phyloP scores from a whole-genome alignment of 35 echinoderm and acorn worm genomes.

The Heliocidaris erythrogramma region DNA sequence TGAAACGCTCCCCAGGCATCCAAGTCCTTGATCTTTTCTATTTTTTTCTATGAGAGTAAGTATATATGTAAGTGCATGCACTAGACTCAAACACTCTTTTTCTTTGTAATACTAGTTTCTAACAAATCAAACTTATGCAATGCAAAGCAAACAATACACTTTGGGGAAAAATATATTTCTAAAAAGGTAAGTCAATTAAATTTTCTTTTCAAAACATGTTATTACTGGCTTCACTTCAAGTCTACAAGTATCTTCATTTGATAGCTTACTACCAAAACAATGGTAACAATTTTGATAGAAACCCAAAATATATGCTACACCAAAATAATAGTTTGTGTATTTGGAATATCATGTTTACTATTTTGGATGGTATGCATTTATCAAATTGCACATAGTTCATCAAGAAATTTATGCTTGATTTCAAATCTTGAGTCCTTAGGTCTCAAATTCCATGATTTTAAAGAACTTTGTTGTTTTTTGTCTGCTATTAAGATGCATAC shows the following conservation, averaged over 20 bases:
- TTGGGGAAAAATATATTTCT: neutral
- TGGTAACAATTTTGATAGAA: neutral
- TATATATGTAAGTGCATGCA: neutral
- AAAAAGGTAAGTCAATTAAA: neutral
- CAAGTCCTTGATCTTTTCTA: neutral
- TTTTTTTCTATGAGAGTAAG: neutral
- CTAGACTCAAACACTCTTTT: neutral
- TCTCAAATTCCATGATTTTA: too few relatives aligned
- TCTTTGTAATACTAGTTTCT: neutral
- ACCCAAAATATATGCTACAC: neutral
- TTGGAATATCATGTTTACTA: neutral
- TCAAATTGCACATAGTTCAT: too few relatives aligned
- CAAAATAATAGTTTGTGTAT: too few relatives aligned
- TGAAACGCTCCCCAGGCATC: too few relatives aligned
- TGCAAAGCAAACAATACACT: neutral
- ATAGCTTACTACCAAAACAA: too few relatives aligned
- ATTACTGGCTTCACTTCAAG: neutral
- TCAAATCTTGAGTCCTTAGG: too few relatives aligned
- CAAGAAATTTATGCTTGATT: too few relatives aligned
- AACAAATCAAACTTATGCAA: neutral
- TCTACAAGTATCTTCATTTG: neutral
- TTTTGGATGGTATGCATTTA: too few relatives aligned
- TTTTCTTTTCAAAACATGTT: neutral
- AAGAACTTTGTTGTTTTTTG: neutral
- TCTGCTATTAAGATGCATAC: neutral